Evolutionary conservation across 2,797 vertebrate species (phyloP).

Genomic region (Chaunax sp.): DNA sequence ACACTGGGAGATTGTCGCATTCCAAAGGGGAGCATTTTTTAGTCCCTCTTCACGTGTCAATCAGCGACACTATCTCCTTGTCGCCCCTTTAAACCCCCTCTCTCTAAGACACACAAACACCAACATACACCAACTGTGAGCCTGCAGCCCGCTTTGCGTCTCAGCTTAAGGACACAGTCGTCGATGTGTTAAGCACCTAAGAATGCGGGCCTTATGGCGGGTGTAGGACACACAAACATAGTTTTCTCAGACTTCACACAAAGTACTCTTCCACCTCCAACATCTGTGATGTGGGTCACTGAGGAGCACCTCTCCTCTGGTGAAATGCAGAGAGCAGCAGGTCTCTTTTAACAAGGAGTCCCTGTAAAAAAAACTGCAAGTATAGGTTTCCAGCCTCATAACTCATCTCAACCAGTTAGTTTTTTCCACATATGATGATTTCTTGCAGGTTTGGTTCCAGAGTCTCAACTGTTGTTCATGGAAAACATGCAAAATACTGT

Average conservation of each 20-base stretch:
- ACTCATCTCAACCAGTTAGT: constrained; percentile 42
- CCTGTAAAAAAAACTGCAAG: constrained; percentile 23
- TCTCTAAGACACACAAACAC: constrained; percentile 67
- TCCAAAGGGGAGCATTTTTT: constrained; percentile 78
- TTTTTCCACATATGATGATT: constrained; percentile 31
- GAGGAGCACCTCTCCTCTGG: constrained; percentile 58
- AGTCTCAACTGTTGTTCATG: constrained; percentile 1
- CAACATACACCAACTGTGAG: constrained; percentile 46
- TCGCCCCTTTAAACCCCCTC: constrained; percentile 59
- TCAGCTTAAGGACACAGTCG: constrained; percentile 69
- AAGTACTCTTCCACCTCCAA: constrained; percentile 60
- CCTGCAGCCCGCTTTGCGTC: constrained; percentile 50
- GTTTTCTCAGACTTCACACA: constrained; percentile 70
- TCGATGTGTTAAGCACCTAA: constrained; percentile 79
- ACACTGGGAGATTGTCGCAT: constrained; percentile 81
- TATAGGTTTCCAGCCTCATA: constrained; percentile 51
- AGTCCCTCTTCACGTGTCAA: constrained; percentile 82
- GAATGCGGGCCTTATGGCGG: constrained; percentile 68
- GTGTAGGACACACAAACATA: constrained; percentile 67
- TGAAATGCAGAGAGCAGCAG: constrained; percentile 56
- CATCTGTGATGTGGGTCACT: constrained; percentile 77
- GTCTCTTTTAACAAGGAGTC: constrained; percentile 60
- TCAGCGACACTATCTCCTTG: constrained; percentile 83
- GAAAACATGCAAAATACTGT: not conserved
- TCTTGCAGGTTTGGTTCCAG: constrained; percentile 13